Evolutionary conservation across 2,888 invertebrate species (phyloP), one percentile per base, ranked within the genome.

Genomic region (Lasioglossum morio): DNA sequence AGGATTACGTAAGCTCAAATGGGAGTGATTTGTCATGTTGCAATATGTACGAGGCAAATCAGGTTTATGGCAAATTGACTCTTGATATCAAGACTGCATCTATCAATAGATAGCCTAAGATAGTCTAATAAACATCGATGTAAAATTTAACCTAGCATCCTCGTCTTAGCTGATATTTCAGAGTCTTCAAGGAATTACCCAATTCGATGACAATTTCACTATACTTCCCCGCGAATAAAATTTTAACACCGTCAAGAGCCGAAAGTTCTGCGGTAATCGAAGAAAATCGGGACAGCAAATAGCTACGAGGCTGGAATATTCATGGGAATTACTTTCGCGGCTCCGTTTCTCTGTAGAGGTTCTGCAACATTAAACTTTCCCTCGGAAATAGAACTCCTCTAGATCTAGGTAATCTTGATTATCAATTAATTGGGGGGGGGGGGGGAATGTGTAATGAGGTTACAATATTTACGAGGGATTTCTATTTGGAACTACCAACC

Each of bases 191-290:
- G 8, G 2, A 8, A 53, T 53, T 23, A 8, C 8, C 23, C 23
- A 8, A 53, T 2, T 23, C 53, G 8, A 53, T 1, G 53, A 53
- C 53, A 53, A 53, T 23, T 53, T 23, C 23, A 8, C 23, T 3
- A 8, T 8, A 23, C 2, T 23, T 53, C 8, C 8, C 23, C 23
- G 23, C 53, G 2, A 23, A 23, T 53, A 8, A 53, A 53, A 53
- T 53, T 23, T 53, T 53, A 23, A 53, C 53, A 23, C 23, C 53
- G 23, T 3, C 23, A 8, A 8, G 23, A 53, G 53, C 53, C 53
- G 23, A 53, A 10, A 53, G 8, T 77, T 63, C 73, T 82, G 63
- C 85, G 76, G 75, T 57, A 53, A 53, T n/a, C 27, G 46, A 34
- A 70, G 46, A 60, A 60, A 60, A 46, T n/a, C 30, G 46, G 16